Conservation (phyloP, 2,113 vertebrate genomes). For the Trinectes maculatus region DNA sequence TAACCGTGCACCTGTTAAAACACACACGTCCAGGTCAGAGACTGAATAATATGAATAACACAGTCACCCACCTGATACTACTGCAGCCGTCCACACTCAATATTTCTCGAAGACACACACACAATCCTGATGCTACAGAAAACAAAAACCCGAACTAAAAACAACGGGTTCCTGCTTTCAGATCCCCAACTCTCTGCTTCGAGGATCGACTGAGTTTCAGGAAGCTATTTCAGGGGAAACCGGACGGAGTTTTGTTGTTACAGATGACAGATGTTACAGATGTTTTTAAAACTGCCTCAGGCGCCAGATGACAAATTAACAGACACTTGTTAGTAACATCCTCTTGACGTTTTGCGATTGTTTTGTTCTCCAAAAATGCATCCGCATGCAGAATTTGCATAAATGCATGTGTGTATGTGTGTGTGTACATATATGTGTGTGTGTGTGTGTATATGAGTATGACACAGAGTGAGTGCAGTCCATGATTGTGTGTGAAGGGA, state of each 20-base stretch:
- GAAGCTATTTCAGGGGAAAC: slow-evolving; percentile 24
- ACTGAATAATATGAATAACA: slow-evolving; percentile 32
- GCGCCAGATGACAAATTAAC: slow-evolving; percentile 42
- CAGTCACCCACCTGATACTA: slow-evolving; percentile 37
- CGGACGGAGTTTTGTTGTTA: slow-evolving; percentile 31
- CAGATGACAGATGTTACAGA: slow-evolving; percentile 39
- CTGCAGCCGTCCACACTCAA: slow-evolving; percentile 7
- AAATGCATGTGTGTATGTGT: no score
- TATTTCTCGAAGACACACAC: slow-evolving; percentile 19
- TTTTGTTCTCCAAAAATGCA: slow-evolving; percentile 7
- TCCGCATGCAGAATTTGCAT: slow-evolving; percentile 23
- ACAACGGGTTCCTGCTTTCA: slow-evolving; percentile 5
- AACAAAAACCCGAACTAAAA: slow-evolving; percentile 31
- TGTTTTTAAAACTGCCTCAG: slow-evolving; percentile 43
- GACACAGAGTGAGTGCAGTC: slow-evolving; percentile 54
- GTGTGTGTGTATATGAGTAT: no score
- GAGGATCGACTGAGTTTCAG: slow-evolving; percentile 19
- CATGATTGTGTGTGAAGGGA: slow-evolving; percentile 68
- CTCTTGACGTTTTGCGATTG: slow-evolving; percentile 8
- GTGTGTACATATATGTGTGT: no score
- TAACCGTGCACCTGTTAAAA: slow-evolving; percentile 51
- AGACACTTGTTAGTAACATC: slow-evolving; percentile 9
- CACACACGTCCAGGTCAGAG: slow-evolving; percentile 5
- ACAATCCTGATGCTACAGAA: slow-evolving; percentile 21
- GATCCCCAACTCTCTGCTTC: slow-evolving; percentile 18